These are phyloP conservation scores for Scaptomyza montana DNA, from an alignment of 1,140 invertebrate genomes.

Conservation along the genomic window DNA sequence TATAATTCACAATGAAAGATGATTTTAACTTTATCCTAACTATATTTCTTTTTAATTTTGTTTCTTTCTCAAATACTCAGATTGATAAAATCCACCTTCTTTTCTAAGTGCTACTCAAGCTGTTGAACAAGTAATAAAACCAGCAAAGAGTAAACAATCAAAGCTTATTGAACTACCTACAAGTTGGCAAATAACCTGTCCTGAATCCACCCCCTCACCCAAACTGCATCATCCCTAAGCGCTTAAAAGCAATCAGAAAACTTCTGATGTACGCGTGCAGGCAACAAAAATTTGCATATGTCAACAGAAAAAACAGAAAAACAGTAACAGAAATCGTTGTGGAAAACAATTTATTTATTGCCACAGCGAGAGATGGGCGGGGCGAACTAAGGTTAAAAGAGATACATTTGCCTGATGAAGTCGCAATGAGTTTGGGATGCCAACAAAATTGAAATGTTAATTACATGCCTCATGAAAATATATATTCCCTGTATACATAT, in stretches of 20 bases:
- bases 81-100: neutral
- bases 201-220: neutral
- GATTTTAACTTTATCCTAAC: no score
- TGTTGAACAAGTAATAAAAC: conserved; percentile 45
- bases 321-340: conserved; percentile 62
- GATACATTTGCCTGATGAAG: conserved; percentile 75
- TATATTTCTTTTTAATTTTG: neutral
- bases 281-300: conserved; percentile 80
- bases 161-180: conserved; percentile 42
- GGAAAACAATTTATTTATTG: conserved; percentile 74
- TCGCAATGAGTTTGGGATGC: neutral
- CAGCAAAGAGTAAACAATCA: conserved; percentile 55
- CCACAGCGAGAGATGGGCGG: conserved; percentile 23
- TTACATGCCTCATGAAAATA: conserved; percentile 51
- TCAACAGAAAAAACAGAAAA: conserved; percentile 62
- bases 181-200: conserved; percentile 43
- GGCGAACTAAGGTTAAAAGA: conserved; percentile 59
- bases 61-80: neutral
- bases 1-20: no score
- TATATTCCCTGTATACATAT: conserved; percentile 7
- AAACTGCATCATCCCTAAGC: neutral
- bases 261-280: conserved; percentile 49
- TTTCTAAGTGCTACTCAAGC: neutral
- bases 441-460: conserved; percentile 81
- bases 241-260: conserved; percentile 71